Conservation (phyloP, 2,888 invertebrate genomes). For the Macrophya alboannulata region DNA sequence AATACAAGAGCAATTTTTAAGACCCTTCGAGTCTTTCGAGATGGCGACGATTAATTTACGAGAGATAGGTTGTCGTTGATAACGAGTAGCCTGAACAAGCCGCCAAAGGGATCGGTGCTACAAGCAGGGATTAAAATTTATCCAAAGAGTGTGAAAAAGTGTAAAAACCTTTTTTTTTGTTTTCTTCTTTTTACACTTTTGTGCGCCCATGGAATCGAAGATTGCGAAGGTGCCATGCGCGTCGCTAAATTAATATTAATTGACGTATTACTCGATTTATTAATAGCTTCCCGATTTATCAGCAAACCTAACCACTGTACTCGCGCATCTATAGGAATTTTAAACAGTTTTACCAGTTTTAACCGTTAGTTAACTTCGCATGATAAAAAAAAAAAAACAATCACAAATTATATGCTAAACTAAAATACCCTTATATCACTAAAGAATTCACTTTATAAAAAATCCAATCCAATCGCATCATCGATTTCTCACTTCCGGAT, state of each 20-base stretch:
- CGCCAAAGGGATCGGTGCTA: slow-evolving; percentile 23
- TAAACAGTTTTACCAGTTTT: slow-evolving; percentile 4
- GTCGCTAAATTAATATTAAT: slow-evolving; percentile 51
- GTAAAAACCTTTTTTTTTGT: not conserved
- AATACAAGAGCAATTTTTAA: slow-evolving; percentile 16
- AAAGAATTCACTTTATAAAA: not conserved
- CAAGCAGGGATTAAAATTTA: not conserved
- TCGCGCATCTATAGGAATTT: not conserved
- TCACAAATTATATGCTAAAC: not conserved
- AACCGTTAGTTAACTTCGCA: slow-evolving; percentile 1
- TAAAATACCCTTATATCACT: no score
- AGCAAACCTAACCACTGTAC: not conserved
- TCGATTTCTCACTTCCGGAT: not conserved
- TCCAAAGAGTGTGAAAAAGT: not conserved
- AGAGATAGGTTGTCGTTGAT: slow-evolving; percentile 37
- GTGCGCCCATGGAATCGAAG: no score
- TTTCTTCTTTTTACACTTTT: not conserved
- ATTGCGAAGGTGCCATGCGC: not conserved
- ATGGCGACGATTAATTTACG: slow-evolving; percentile 37
- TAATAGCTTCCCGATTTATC: slow-evolving; percentile 31
- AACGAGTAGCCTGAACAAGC: slow-evolving; percentile 24
- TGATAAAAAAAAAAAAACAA: not conserved
- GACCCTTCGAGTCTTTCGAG: not conserved
- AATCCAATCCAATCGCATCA: not conserved
- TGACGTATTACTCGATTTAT: slow-evolving; percentile 45